Percentiles rank a stretch among this genome's conserved stretches.
phyloP scores from a whole-genome alignment of 2,888 invertebrate genomes.

The Pecten maximus region DNA sequence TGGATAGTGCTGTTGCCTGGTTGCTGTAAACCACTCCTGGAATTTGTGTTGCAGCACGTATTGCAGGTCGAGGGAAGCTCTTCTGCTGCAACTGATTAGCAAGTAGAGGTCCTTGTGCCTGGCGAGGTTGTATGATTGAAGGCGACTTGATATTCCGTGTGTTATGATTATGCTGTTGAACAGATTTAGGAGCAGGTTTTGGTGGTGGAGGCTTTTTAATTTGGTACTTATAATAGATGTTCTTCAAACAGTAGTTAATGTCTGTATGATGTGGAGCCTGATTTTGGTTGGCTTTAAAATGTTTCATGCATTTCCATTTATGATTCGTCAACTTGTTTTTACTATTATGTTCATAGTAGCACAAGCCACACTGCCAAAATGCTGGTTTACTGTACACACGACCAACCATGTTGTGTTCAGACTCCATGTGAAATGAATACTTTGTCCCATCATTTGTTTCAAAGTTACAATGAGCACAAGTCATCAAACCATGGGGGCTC shows the following conservation, averaged over 20 bases:
- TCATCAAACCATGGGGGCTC: slow-evolving; percentile 82
- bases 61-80: neutral
- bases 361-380: slow-evolving; percentile 95
- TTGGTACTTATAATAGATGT: slow-evolving; percentile 71
- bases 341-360: slow-evolving; percentile 96
- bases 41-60: slow-evolving; percentile 10
- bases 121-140: slow-evolving; percentile 30
- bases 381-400: slow-evolving; percentile 92
- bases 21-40: slow-evolving; percentile 12
- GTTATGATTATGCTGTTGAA: slow-evolving; percentile 44
- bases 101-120: neutral
- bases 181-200: slow-evolving; percentile 41
- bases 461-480: slow-evolving; percentile 91
- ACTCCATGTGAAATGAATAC: slow-evolving; percentile 95
- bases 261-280: slow-evolving; percentile 86
- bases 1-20: neutral
- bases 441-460: slow-evolving; percentile 86
- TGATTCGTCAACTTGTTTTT: slow-evolving; percentile 95
- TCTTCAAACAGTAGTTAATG: slow-evolving; percentile 75
- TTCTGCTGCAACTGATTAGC: neutral
- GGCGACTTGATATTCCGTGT: neutral
- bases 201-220: slow-evolving; percentile 53
- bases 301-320: slow-evolving; percentile 92
- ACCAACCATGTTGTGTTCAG: slow-evolving; percentile 92
- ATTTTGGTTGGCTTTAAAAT: slow-evolving; percentile 93